phyloP scores from a whole-genome alignment of 2,888 invertebrate genomes.

The Thymelicus lineola region DNA sequence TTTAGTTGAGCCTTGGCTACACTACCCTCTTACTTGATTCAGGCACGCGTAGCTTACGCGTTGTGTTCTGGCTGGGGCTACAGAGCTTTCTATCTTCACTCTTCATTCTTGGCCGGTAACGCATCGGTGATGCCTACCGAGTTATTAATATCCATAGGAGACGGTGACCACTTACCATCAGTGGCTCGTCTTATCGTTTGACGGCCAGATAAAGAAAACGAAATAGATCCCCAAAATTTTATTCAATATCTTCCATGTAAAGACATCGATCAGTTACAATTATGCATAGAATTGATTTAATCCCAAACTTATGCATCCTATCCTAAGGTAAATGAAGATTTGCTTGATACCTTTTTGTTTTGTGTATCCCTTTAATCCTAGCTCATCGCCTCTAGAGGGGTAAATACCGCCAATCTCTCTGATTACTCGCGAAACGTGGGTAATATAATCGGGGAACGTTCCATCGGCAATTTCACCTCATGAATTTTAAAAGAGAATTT shows the following conservation, averaged over 20 bases:
- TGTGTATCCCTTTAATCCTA: slow-evolving; percentile 13
- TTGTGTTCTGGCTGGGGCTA: no score
- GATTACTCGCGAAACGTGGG: slow-evolving; percentile 41
- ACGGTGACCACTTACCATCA: no score
- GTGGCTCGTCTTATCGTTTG: no score
- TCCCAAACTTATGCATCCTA: neutral
- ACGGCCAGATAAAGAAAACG: no score
- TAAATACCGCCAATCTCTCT: slow-evolving; percentile 41
- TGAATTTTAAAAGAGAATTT: slow-evolving; percentile 53
- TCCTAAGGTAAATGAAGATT: neutral
- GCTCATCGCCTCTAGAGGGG: slow-evolving; percentile 21
- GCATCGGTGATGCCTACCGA: no score
- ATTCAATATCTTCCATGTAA: no score
- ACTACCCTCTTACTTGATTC: no score
- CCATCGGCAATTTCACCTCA: slow-evolving; percentile 50
- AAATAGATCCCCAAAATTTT: no score
- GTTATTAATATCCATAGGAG: no score
- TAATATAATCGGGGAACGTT: slow-evolving; percentile 41
- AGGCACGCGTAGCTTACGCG: no score
- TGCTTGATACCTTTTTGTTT: neutral
- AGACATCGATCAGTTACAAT: no score
- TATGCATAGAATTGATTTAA: neutral
- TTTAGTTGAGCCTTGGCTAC: no score
- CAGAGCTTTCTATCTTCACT: neutral
- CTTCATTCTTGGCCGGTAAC: neutral